A percentile compares a stretch with the other conserved stretches of the same genome.
Evolutionary conservation across 2,888 invertebrate genomes (phyloP).

Genomic region (Teinopalpus imperialis): DNA sequence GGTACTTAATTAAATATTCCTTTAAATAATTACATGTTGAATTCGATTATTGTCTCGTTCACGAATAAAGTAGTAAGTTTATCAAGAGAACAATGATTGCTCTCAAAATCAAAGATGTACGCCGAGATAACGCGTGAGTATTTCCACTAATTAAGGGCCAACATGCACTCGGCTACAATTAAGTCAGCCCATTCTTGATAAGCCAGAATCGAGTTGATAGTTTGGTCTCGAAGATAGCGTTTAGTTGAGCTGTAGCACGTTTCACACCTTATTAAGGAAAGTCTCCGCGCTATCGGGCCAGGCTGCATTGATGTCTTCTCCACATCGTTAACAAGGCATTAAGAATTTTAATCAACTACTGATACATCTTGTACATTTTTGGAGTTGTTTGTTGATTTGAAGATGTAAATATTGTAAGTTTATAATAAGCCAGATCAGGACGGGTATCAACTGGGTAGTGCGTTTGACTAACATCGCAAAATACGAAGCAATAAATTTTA

Average conservation of each 20-base stretch:
- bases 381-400: too few relatives aligned
- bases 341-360: slow-evolving; percentile 32
- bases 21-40: too few relatives aligned
- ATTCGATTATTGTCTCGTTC: slow-evolving; percentile 18
- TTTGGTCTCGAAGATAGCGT: slow-evolving; percentile 50
- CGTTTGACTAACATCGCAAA: too few relatives aligned
- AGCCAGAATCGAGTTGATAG: slow-evolving; percentile 62
- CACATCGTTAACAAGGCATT: slow-evolving; percentile 24
- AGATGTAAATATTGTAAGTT: too few relatives aligned
- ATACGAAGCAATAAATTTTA: too few relatives aligned
- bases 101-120: slow-evolving; percentile 78
- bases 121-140: slow-evolving; percentile 63
- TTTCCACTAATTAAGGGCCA: slow-evolving; percentile 77
- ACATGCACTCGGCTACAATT: slow-evolving; percentile 75
- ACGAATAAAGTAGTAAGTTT: slow-evolving; percentile 50
- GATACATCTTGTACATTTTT: too few relatives aligned
- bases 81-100: slow-evolving; percentile 77
- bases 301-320: slow-evolving; percentile 7
- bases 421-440: too few relatives aligned
- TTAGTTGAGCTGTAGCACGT: slow-evolving; percentile 52
- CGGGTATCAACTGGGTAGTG: too few relatives aligned
- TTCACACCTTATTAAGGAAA: slow-evolving; percentile 70
- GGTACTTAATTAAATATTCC: slow-evolving; percentile 49
- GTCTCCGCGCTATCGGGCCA: slow-evolving; percentile 30
- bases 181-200: slow-evolving; percentile 75